A percentile compares a stretch with the other conserved stretches of the same genome.
Evolutionary conservation across 2,888 invertebrate species (phyloP).

Genomic region (Chaitophorus viminalis): DNA sequence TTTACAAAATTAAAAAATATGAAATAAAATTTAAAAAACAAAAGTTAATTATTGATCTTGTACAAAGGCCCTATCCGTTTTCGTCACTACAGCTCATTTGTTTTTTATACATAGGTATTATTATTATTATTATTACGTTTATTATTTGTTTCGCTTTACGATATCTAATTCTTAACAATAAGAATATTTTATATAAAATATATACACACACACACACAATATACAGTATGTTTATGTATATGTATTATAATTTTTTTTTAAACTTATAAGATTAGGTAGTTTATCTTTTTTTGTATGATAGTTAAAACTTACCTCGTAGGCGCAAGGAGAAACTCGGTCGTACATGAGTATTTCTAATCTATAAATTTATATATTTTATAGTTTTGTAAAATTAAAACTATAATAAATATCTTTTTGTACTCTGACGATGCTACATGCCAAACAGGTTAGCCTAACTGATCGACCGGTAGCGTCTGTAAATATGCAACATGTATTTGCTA

Average conservation of each 20-base stretch:
- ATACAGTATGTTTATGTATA: background rate
- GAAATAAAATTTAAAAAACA: background rate
- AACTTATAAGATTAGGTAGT: background rate
- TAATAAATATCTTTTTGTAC: constrained; percentile 12
- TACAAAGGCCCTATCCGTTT: constrained; percentile 13
- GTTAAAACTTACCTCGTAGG: background rate
- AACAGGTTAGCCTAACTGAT: background rate
- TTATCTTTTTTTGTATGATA: constrained; percentile 21
- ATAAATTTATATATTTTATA: background rate
- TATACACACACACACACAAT: background rate
- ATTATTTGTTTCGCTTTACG: constrained; percentile 35
- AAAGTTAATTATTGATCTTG: background rate
- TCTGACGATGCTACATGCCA: background rate
- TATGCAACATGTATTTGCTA: constrained; percentile 11
- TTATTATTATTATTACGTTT: constrained; percentile 22
- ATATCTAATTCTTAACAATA: constrained; percentile 21
- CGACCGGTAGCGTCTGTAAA: background rate
- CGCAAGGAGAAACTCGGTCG: background rate
- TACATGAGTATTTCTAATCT: constrained; percentile 21
- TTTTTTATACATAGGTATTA: constrained; percentile 10
- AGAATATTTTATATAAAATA: background rate
- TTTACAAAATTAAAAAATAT: background rate
- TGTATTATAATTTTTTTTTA: constrained; percentile 3
- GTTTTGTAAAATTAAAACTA: constrained; percentile 38
- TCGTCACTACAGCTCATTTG: constrained; percentile 2